Conservation (phyloP, 2,888 invertebrate species). For the Gastrophysa polygoni region DNA sequence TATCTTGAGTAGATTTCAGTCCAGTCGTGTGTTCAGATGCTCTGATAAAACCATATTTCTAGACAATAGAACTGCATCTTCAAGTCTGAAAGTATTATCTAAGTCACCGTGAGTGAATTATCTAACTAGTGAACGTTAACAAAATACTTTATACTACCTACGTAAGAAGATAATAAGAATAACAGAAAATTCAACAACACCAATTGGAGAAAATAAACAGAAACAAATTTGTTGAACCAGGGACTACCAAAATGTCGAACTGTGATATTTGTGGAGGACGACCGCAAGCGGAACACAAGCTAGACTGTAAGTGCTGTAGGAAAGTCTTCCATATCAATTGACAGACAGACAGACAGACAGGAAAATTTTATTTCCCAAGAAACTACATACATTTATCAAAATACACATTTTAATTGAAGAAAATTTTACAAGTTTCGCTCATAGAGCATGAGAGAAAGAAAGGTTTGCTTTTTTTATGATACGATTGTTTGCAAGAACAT, state of each 20-base stretch:
- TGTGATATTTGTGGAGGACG: conserved; percentile 4
- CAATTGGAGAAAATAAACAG: not conserved
- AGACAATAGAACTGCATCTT: not conserved
- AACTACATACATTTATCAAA: no score
- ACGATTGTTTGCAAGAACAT: no score
- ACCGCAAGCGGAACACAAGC: not conserved
- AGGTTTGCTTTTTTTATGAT: no score
- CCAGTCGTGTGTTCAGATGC: not conserved
- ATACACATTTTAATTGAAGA: no score
- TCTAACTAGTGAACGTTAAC: not conserved
- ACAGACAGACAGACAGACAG: no score
- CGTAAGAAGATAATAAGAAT: not conserved
- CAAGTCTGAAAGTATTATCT: not conserved
- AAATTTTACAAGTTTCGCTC: no score
- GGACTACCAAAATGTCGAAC: conserved; percentile 2
- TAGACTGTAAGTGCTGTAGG: not conserved
- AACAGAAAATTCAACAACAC: not conserved
- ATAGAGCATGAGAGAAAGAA: no score
- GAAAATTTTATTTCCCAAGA: no score
- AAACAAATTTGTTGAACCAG: not conserved
- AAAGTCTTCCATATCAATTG: not conserved
- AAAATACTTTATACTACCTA: not conserved
- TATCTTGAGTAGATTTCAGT: no score
- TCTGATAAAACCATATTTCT: not conserved
- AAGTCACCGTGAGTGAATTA: not conserved